A percentile compares a stretch with the other conserved stretches of the same genome.
Conservation (phyloP, 2,888 invertebrate genomes). For the Erebia ligea region DNA sequence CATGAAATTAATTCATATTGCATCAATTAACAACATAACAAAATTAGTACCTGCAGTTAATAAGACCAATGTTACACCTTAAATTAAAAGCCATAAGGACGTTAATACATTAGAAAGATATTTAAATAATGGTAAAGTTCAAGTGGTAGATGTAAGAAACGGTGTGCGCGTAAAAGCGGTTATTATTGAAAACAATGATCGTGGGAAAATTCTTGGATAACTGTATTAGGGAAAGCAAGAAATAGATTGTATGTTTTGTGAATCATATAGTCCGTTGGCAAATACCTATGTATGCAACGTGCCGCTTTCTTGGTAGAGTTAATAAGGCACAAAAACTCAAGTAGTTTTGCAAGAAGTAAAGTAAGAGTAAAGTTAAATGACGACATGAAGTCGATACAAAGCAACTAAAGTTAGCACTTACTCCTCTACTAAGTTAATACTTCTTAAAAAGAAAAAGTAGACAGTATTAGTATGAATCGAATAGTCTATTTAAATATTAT, state of each 20-base stretch:
- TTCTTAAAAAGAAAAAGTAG: no score
- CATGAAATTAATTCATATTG: constrained; percentile 50
- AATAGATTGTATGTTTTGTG: constrained; percentile 61
- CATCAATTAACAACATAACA: constrained; percentile 45
- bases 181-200: constrained; percentile 63
- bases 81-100: constrained; percentile 15
- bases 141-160: constrained; percentile 42
- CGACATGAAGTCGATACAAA: neutral
- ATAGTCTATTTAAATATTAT: neutral
- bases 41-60: constrained; percentile 7
- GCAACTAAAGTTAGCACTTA: neutral
- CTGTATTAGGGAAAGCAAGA: constrained; percentile 65
- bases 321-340: constrained; percentile 6
- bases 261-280: constrained; percentile 43
- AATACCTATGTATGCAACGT: constrained; percentile 20
- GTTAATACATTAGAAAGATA: constrained; percentile 24
- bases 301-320: constrained; percentile 32
- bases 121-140: constrained; percentile 22
- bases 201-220: constrained; percentile 71
- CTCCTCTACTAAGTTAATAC: no score
- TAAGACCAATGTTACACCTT: constrained; percentile 26
- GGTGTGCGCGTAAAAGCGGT: constrained; percentile 49
- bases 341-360: neutral
- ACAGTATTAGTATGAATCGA: no score
- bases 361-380: neutral